Percentiles rank a stretch among this genome's conserved stretches.
phyloP scores from a whole-genome alignment of 2,888 invertebrate genomes.

The Aphidius colemani region DNA sequence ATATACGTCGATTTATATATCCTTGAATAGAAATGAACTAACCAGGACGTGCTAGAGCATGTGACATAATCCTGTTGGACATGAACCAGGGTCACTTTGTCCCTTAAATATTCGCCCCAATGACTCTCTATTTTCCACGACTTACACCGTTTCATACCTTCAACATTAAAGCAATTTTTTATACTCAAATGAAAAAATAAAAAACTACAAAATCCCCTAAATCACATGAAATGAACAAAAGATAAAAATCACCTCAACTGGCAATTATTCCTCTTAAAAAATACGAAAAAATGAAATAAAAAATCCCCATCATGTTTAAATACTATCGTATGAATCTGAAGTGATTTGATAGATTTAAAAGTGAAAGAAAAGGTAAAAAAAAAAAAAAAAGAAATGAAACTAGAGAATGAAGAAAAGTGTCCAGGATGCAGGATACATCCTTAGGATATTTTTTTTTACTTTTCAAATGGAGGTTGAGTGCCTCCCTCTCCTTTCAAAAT shows the following conservation, averaged over 20 bases:
- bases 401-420: slow-evolving; percentile 4
- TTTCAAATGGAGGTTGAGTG: too few species aligned
- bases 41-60: slow-evolving; percentile 49
- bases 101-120: slow-evolving; percentile 17
- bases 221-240: not conserved
- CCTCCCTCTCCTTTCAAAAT: too few species aligned
- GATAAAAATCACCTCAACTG: not conserved
- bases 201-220: slow-evolving; percentile 1
- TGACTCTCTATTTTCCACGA: not conserved
- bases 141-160: too few species aligned
- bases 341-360: not conserved
- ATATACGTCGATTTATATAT: not conserved
- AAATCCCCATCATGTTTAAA: too few species aligned
- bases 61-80: slow-evolving; percentile 54
- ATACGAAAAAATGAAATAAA: too few species aligned
- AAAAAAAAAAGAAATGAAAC: not conserved
- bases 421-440: not conserved
- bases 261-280: not conserved
- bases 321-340: not conserved
- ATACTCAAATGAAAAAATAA: not conserved
- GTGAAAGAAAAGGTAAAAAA: not conserved
- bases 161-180: not conserved
- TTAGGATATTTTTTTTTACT: too few species aligned
- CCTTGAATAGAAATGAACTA: slow-evolving; percentile 37
- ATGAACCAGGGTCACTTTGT: slow-evolving; percentile 37